Evolutionary conservation across 2,797 vertebrate species (phyloP), one percentile per base, ranked within the genome.

Genomic region (Sebastes paucispinis): DNA sequence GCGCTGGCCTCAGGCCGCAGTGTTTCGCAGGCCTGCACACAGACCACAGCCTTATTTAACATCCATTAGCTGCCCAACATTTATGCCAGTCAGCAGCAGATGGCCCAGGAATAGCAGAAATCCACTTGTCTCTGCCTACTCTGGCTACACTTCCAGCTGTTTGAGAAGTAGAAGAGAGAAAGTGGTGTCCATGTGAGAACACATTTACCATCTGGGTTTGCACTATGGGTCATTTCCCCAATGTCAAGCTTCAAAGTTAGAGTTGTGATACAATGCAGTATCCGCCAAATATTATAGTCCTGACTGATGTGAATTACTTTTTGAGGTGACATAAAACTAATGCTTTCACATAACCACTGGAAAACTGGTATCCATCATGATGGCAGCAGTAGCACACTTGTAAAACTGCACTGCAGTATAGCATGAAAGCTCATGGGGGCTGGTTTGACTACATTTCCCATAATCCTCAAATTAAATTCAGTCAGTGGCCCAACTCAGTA

Each of bases 21-120:
- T 63, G 67, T 31, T 71, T 62, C 24, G 34, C 39, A 73, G 63
- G 24, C 68, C 72, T 75, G 77, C 60, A 77, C 75, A 72, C 81
- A 75, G 75, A 89, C 89, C 81, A 2, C 87, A 87, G 77, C 82
- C 79, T 81, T 70, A 81, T 88, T 93, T 84, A 89, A 86, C 78
- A 77, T 80, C 80, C 69, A 91, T 90, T 83, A 88, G 81, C 83
- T 76, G 70, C 64, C 77, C 24, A 66, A 73, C 77, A 67, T 80
- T 64, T n/a, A 74, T 2, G 20, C 66, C 79, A 87, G 80, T 76
- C 68, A 65, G 79, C 68, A 73, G 77, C 86, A 91, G 85, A 78
- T 85, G 77, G 71, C 24, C 74, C 77, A 54, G 60, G 29, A 88
- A 73, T 4, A 80, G 83, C 55, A 78, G 66, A 69, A 71, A 82